Percentiles rank a stretch among this genome's conserved stretches.
These are phyloP conservation scores for Strigamia crassipes DNA, from an alignment of 2,888 invertebrate genomes.

Conservation along the genomic window DNA sequence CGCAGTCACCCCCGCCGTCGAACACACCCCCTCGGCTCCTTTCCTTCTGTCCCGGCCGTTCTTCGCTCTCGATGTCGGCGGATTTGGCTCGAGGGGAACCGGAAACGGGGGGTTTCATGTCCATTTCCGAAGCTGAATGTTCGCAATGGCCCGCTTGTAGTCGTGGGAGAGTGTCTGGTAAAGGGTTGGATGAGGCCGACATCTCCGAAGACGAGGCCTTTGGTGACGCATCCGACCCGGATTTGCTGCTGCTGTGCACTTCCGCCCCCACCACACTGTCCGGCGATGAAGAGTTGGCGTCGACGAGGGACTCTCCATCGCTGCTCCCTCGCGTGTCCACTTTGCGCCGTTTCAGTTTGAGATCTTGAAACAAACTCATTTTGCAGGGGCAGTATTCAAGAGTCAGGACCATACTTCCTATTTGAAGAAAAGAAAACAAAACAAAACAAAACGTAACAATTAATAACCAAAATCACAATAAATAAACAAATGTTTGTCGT, in stretches of 20 bases:
- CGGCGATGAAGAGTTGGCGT: constrained; percentile 90
- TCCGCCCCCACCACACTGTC: constrained; percentile 56
- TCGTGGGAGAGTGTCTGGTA: constrained; percentile 7
- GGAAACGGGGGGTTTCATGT: constrained; percentile 60
- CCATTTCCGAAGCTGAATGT: constrained; percentile 62
- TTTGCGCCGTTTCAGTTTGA: constrained; percentile 96
- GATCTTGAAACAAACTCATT: constrained; percentile 98
- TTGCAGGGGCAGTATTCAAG: constrained; percentile 50
- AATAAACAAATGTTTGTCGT: too few relatives aligned
- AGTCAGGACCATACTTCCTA: constrained; percentile 51
- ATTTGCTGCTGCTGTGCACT: constrained; percentile 39
- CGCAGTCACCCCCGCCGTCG: constrained; percentile 61
- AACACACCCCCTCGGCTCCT: constrained; percentile 64
- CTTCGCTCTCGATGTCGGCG: constrained; percentile 60
- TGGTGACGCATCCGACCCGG: constrained; percentile 49
- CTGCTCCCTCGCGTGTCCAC: constrained; percentile 95
- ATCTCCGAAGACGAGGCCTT: constrained; percentile 47
- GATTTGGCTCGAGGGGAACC: constrained; percentile 52
- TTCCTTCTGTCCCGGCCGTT: constrained; percentile 52
- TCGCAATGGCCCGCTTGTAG: constrained; percentile 1
- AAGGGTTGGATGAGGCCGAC: constrained; percentile 47
- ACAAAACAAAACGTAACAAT: too few relatives aligned
- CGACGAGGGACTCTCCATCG: constrained; percentile 93
- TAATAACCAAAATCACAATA: background rate
- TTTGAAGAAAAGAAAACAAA: background rate